Evolutionary conservation across 2,113 vertebrate species (phyloP), one percentile per base, ranked within the genome.

Genomic region (Gasterosteus aculeatus): DNA sequence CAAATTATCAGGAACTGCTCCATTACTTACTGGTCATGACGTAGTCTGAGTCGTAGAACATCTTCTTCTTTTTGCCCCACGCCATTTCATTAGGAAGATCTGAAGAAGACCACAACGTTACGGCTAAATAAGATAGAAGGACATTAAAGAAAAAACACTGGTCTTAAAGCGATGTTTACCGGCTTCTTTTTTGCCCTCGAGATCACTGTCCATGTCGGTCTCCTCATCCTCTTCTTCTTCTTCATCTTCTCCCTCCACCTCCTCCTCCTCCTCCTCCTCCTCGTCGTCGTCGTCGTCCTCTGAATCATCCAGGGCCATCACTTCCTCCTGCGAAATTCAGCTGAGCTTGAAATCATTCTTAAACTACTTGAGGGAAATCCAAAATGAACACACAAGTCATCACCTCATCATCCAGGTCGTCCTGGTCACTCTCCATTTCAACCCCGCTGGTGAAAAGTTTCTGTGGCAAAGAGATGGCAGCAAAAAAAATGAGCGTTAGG

Each of bases 31-130:
- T 94, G 58, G 75, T 68, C 31, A 83, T 46, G 26, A 93, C 88
- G 0, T 97, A 97, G 85, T 99, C 98, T 0, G 97, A 95, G 78
- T 98, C 93, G 0, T 99, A 99, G 76, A 95, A 99, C 5, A 94
- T 81, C 78, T 93, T 97, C 88, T 97, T 99, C 87, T 91, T 95
- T 31, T 89, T 94, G 41, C 98, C 98, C 98, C 98, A 99, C 0
- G 97, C 96, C 89, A 98, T 91, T 66, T 96, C 97, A 19, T 93
- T 92, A 12, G 96, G 97, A 18, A 97, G 93, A 70, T 71, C 92
- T 95, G 80, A 7, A 67, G 35, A 63, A 7, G 47, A 41, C 2
- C 33, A 82, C 41, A 70, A 0, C n/a, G 7, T 42, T 6, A 14
- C 2, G 54, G n/a, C 72, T 47, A 67, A 62, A 75, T 0, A 3